phyloP scores from a whole-genome alignment of 1,140 invertebrate genomes.

The Neodiprion fabricii region DNA sequence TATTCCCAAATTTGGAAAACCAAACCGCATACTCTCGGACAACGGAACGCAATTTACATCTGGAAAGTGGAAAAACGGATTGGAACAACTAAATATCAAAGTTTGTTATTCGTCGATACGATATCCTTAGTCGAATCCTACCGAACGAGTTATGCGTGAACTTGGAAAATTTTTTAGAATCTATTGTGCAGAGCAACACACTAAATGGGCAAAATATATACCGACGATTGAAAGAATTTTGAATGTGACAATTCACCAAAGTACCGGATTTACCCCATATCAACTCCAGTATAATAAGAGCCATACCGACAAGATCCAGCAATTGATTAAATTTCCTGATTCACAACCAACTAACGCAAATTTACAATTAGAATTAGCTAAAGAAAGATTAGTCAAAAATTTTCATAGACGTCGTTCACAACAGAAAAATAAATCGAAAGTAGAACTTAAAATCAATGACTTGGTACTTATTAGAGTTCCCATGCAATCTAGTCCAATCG shows the following conservation, averaged over 20 bases:
- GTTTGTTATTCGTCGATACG: conserved; percentile 21
- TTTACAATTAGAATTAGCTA: conserved; percentile 4
- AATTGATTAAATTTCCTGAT: background rate
- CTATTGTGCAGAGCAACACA: conserved; percentile 22
- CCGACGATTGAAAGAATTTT: conserved; percentile 13
- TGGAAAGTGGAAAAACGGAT: conserved; percentile 12
- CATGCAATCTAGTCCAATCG: background rate
- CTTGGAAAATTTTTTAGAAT: conserved; percentile 25
- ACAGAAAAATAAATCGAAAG: conserved; percentile 8
- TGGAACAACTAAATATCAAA: conserved; percentile 23
- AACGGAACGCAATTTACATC: conserved; percentile 30
- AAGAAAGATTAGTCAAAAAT: background rate
- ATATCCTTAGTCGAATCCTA: conserved; percentile 26
- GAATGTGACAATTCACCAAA: conserved; percentile 24
- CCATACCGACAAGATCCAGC: background rate
- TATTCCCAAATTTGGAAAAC: conserved; percentile 24
- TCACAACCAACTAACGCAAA: background rate
- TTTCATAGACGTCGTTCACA: background rate
- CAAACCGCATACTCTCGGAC: conserved; percentile 21
- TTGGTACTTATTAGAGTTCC: conserved; percentile 5
- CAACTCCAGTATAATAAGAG: conserved; percentile 29
- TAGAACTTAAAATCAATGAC: background rate
- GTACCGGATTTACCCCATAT: conserved; percentile 26
- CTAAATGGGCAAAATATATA: conserved; percentile 25
- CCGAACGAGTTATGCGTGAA: conserved; percentile 27